A percentile compares a stretch with the other conserved stretches of the same genome.
Evolutionary conservation across 2,888 invertebrate genomes (phyloP).

Genomic region (Enoplolaimus lenunculus): DNA sequence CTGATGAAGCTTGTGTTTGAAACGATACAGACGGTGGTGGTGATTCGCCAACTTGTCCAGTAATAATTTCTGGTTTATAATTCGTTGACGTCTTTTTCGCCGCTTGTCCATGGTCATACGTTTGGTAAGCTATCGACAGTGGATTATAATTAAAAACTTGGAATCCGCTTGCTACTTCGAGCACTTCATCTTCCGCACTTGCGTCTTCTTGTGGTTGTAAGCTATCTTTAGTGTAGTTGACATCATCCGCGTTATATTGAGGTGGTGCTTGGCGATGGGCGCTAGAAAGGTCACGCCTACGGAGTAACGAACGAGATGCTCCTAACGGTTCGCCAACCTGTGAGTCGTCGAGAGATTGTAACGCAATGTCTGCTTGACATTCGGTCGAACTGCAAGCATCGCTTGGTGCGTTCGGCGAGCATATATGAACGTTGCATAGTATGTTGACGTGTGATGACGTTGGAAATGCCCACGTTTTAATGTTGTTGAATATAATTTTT

Average conservation of each 20-base stretch:
- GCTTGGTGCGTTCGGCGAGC: slow-evolving; percentile 10
- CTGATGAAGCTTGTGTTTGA: no score
- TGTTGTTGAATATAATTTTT: slow-evolving; percentile 24
- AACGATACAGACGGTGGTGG: no score
- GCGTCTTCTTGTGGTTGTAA: not conserved
- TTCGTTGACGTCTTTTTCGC: no score
- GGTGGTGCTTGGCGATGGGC: not conserved
- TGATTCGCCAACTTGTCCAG: no score
- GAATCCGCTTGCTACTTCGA: not conserved
- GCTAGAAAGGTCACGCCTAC: not conserved
- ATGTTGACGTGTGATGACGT: slow-evolving; percentile 28
- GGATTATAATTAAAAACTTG: no score
- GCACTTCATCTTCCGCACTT: no score
- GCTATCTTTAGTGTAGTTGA: not conserved
- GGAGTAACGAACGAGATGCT: not conserved
- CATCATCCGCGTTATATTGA: not conserved
- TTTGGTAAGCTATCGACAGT: no score
- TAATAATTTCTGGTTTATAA: no score
- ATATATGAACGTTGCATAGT: slow-evolving; percentile 31
- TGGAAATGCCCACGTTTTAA: slow-evolving; percentile 33
- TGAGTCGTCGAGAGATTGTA: no score
- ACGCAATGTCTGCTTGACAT: not conserved
- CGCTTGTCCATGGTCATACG: no score
- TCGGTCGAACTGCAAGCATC: not conserved
- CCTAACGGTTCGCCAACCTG: not conserved